Conservation (phyloP, 2,797 vertebrate species). For the Chrysocyon brachyurus region DNA sequence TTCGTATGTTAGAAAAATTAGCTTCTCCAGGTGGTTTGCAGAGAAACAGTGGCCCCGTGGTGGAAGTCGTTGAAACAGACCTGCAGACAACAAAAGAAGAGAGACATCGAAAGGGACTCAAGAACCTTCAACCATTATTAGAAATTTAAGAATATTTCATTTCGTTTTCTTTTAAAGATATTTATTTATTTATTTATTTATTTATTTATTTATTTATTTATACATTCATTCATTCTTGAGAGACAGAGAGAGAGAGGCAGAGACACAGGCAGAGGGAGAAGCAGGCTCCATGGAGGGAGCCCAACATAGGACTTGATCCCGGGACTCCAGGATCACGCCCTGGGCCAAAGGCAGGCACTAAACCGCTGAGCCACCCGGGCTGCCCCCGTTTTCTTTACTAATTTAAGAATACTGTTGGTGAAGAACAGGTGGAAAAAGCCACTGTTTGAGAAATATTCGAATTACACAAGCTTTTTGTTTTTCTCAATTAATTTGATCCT, state of each 20-base stretch:
- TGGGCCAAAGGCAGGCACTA: no score
- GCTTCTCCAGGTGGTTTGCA: background rate
- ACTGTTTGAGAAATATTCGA: background rate
- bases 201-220: no score
- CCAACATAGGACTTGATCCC: no score
- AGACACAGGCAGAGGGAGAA: no score
- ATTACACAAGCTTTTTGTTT: background rate
- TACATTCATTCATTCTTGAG: no score
- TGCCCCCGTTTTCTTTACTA: background rate
- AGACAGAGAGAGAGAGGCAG: no score
- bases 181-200: no score
- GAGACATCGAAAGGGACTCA: background rate
- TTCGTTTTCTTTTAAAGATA: background rate
- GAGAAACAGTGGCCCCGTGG: background rate
- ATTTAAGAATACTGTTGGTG: conserved; percentile 2
- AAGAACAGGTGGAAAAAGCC: background rate
- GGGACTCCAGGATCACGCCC: no score
- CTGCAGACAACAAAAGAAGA: background rate
- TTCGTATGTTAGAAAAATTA: background rate
- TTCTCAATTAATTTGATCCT: background rate
- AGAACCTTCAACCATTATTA: background rate
- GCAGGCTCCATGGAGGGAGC: no score
- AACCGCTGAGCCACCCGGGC: no score
- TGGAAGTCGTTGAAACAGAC: background rate
- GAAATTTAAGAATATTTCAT: background rate